phyloP scores from a whole-genome alignment of 1,140 invertebrate species.

The Zaprionus camerounensis region DNA sequence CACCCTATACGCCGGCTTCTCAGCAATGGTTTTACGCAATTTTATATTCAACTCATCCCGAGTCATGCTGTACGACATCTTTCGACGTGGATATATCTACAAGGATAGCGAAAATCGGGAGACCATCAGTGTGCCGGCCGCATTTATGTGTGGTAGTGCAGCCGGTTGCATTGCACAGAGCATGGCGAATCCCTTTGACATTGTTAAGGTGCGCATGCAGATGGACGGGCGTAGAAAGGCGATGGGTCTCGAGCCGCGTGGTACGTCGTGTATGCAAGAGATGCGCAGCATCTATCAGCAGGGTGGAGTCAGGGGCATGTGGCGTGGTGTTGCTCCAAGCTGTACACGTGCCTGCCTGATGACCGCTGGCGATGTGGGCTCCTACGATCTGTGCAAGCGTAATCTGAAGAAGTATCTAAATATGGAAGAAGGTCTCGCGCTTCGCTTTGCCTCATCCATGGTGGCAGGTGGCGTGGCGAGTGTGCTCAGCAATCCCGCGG shows the following conservation, averaged over 20 bases:
- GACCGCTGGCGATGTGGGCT: constrained; percentile 62
- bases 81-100: constrained; percentile 40
- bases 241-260: constrained; percentile 33
- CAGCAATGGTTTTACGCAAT: constrained; percentile 47
- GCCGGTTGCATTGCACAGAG: constrained; percentile 60
- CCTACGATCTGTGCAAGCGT: constrained; percentile 64
- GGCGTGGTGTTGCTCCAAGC: constrained; percentile 43
- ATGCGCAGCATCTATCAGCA: constrained; percentile 34
- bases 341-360: constrained; percentile 58
- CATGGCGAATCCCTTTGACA: constrained; percentile 58
- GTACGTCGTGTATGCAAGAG: constrained; percentile 2
- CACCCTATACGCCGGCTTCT: constrained; percentile 47
- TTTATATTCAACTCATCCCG: constrained; percentile 59
- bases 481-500: constrained; percentile 56
- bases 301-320: constrained; percentile 37
- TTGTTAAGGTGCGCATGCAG: constrained; percentile 62
- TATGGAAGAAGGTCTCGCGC: constrained; percentile 33
- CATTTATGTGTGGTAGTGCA: constrained; percentile 26
- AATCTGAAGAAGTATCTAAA: constrained; percentile 32
- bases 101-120: constrained; percentile 14
- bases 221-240: constrained; percentile 33
- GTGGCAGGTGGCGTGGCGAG: constrained; percentile 50
- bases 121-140: neutral
- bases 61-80: constrained; percentile 53
- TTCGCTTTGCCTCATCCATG: constrained; percentile 50